A percentile compares a stretch with the other conserved stretches of the same genome.
Conservation (phyloP, 2,113 vertebrate genomes). For the Saguinus midas region DNA sequence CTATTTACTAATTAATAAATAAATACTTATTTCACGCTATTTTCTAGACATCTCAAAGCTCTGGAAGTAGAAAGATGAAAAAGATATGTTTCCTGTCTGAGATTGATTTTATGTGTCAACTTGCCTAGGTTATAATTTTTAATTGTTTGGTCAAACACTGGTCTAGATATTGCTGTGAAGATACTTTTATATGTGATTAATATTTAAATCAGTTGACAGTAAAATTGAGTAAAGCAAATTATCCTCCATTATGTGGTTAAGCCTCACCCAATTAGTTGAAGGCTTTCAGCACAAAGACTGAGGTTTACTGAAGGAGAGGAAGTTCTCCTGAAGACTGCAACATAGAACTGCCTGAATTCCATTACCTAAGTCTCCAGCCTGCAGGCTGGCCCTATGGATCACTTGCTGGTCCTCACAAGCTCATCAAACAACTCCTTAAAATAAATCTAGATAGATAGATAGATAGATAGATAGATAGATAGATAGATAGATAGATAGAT, state of each 20-base stretch:
- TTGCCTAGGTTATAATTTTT: background rate
- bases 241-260: background rate
- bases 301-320: background rate
- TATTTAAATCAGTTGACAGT: background rate
- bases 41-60: background rate
- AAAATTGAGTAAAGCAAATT: background rate
- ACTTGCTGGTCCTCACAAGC: background rate
- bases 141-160: background rate
- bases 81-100: too few relatives aligned
- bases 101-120: background rate
- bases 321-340: background rate
- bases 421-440: background rate
- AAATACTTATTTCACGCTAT: background rate
- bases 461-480: too few relatives aligned
- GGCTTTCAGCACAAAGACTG: background rate
- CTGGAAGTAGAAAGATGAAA: background rate
- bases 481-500: background rate
- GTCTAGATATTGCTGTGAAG: background rate
- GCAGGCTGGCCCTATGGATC: background rate
- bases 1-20: background rate
- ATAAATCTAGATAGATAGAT: background rate
- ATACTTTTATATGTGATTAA: background rate
- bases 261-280: background rate
- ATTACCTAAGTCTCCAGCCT: background rate
- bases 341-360: background rate